A percentile compares a stretch with the other conserved stretches of the same genome.
Conservation (phyloP, 2,888 invertebrate genomes). For the Patella ulyssiponensis region DNA sequence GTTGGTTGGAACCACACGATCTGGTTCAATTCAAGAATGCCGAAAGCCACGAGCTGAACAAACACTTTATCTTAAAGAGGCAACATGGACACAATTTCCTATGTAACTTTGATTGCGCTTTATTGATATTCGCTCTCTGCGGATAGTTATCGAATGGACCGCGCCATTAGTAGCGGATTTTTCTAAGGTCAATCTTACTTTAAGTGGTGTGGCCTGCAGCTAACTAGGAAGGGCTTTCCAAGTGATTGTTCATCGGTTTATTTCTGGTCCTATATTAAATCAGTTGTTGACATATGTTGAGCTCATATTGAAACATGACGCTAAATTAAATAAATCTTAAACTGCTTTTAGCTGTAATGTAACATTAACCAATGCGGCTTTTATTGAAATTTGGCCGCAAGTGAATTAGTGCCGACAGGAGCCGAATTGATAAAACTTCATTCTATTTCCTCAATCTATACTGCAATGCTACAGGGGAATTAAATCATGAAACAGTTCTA, state of each 20-base stretch:
- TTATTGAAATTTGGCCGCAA: not conserved
- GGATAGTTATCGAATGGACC: too few relatives aligned
- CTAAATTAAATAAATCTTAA: conserved; percentile 11
- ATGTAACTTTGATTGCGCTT: too few relatives aligned
- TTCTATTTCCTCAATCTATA: too few relatives aligned
- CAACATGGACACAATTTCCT: too few relatives aligned
- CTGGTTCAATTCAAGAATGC: too few relatives aligned
- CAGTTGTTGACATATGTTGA: conserved; percentile 7
- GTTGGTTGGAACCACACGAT: too few relatives aligned
- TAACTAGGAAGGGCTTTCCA: not conserved
- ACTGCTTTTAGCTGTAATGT: conserved; percentile 8
- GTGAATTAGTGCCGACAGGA: not conserved
- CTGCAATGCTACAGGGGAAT: too few relatives aligned
- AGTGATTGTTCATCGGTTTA: not conserved
- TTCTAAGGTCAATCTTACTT: not conserved
- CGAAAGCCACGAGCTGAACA: too few relatives aligned
- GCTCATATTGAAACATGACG: not conserved
- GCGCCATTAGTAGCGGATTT: not conserved
- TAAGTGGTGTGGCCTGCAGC: not conserved
- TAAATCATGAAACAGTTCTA: too few relatives aligned
- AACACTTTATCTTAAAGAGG: too few relatives aligned
- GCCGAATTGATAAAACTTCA: too few relatives aligned
- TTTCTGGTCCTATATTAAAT: not conserved
- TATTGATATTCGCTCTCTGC: too few relatives aligned
- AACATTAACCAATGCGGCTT: not conserved